Percentiles rank a stretch among this genome's conserved stretches.
Evolutionary conservation across 1,140 invertebrate species (phyloP).

Genomic region (Andrena cerasifolii): DNA sequence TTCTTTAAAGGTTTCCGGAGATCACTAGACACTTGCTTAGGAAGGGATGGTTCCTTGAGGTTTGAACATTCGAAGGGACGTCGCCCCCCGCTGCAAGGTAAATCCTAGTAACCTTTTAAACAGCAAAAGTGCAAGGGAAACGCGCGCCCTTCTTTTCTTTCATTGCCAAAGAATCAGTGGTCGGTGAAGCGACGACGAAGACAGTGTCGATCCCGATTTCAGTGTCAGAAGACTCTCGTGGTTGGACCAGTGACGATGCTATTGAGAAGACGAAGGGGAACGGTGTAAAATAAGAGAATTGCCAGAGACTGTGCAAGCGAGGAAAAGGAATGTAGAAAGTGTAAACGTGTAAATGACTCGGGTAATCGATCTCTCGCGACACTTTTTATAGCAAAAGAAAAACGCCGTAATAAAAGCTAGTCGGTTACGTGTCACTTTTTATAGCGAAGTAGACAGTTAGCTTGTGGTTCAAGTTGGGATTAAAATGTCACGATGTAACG

Average conservation of each 20-base stretch:
- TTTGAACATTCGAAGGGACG: too few relatives aligned
- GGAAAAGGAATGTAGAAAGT: constrained; percentile 20
- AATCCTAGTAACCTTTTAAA: background rate
- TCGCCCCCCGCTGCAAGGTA: too few relatives aligned
- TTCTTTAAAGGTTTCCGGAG: too few relatives aligned
- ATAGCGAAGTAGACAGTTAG: constrained; percentile 67
- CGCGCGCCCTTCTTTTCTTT: background rate
- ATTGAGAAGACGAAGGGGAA: background rate
- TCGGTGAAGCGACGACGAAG: background rate
- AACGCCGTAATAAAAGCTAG: constrained; percentile 56
- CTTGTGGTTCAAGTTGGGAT: constrained; percentile 66
- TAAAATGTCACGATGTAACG: constrained; percentile 65
- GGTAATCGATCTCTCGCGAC: constrained; percentile 40
- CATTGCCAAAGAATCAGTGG: background rate
- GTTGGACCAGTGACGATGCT: constrained; percentile 1
- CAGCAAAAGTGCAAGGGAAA: background rate
- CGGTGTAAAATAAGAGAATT: background rate
- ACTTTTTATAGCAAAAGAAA: constrained; percentile 65
- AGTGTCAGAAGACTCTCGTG: constrained; percentile 2
- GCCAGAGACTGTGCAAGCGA: background rate
- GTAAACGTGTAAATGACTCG: constrained; percentile 46
- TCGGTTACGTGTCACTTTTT: constrained; percentile 65
- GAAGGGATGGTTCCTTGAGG: too few relatives aligned
- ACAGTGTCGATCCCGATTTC: background rate
- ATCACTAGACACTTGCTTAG: too few relatives aligned